Conservation (phyloP, 2,797 vertebrate genomes). For the Ctenochaetus hawaiiensis region DNA sequence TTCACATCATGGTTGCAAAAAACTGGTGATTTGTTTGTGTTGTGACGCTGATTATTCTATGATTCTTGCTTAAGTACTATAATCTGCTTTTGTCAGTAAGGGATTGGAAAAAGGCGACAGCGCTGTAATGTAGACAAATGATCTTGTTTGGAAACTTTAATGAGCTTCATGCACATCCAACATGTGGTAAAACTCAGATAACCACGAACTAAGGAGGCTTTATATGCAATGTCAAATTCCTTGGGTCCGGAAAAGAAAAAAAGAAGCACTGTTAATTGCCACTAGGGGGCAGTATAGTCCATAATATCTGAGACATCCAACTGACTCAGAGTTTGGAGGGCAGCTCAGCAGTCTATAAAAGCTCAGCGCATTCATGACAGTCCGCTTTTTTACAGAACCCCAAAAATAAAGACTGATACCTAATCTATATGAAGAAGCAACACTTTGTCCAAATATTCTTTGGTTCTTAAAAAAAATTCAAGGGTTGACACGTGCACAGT, state of each 20-base stretch:
- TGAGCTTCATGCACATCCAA: neutral
- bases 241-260: neutral
- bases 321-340: neutral
- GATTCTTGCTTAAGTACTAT: neutral
- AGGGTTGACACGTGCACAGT: slow-evolving; percentile 46
- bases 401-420: slow-evolving; percentile 24
- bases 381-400: neutral
- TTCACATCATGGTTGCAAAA: neutral
- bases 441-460: slow-evolving; percentile 18
- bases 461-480: slow-evolving; percentile 28
- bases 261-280: slow-evolving; percentile 42
- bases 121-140: neutral
- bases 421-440: slow-evolving; percentile 20
- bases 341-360: slow-evolving; percentile 1
- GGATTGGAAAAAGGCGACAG: neutral
- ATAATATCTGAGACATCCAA: neutral
- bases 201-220: neutral
- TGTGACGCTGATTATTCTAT: slow-evolving; percentile 4
- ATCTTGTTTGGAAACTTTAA: slow-evolving; percentile 9
- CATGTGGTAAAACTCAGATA: neutral
- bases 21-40: neutral
- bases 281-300: slow-evolving; percentile 61
- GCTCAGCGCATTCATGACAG: neutral
- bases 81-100: neutral
- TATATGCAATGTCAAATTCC: neutral